Percentiles rank a stretch among this genome's conserved stretches.
phyloP scores from a whole-genome alignment of 2,113 vertebrate genomes.

The Albula goreensis region DNA sequence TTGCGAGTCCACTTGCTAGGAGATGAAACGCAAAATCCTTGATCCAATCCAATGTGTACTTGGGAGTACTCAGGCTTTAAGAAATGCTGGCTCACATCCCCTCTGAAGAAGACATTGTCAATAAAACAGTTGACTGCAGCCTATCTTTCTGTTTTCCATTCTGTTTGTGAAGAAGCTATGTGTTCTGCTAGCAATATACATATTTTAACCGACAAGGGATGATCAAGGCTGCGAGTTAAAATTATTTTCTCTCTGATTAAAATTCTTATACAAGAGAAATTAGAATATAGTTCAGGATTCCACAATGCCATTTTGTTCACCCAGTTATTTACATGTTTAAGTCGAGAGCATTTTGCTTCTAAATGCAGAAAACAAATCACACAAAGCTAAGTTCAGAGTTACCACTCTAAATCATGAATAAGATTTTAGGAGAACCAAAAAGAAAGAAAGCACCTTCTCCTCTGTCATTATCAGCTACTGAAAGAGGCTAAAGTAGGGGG shows the following conservation, averaged over 20 bases:
- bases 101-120: too few species aligned
- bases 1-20: not conserved
- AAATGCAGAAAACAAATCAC: not conserved
- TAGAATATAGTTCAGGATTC: not conserved
- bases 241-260: too few species aligned
- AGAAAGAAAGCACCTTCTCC: not conserved
- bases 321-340: not conserved
- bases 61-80: not conserved
- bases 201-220: too few species aligned
- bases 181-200: too few species aligned
- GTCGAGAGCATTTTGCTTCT: not conserved
- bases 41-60: not conserved
- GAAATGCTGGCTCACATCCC: too few species aligned
- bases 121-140: too few species aligned
- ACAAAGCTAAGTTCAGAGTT: not conserved
- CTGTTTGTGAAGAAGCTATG: too few species aligned
- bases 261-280: too few species aligned
- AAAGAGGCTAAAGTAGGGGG: not conserved
- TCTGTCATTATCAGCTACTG: not conserved
- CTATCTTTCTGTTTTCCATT: too few species aligned
- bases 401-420: not conserved
- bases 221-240: too few species aligned
- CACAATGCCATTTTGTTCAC: not conserved
- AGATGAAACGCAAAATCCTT: slow-evolving; percentile 5
- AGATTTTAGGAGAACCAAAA: not conserved